A percentile compares a stretch with the other conserved stretches of the same genome.
These are phyloP conservation scores for Podarcis lilfordi DNA, from an alignment of 2,797 vertebrate genomes.

Conservation along the genomic window DNA sequence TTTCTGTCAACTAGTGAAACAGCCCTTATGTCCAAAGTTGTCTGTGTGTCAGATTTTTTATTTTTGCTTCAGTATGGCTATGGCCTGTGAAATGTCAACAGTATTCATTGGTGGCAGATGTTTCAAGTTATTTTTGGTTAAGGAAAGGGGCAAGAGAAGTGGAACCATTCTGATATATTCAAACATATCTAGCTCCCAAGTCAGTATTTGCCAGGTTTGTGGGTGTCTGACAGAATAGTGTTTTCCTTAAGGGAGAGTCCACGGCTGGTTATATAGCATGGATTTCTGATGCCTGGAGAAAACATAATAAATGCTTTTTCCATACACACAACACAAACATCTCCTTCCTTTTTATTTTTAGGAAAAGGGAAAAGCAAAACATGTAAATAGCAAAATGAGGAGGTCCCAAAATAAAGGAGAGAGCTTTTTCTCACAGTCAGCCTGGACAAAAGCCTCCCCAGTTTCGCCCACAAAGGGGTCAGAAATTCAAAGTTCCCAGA, in stretches of 20 bases:
- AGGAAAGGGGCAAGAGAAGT: background rate
- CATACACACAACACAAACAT: background rate
- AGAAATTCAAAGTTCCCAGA: constrained; percentile 13
- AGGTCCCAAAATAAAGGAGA: background rate
- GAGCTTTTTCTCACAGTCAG: constrained; percentile 21
- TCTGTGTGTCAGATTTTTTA: background rate
- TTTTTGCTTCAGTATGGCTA: background rate
- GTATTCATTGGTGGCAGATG: background rate
- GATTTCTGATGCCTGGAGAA: background rate
- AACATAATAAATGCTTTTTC: constrained; percentile 6
- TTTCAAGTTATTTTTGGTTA: background rate
- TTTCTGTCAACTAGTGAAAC: constrained; percentile 13
- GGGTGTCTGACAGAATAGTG: constrained; percentile 7
- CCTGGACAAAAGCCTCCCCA: background rate
- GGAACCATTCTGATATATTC: background rate
- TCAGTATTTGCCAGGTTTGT: background rate
- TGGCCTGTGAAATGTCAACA: background rate
- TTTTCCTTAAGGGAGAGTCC: constrained; percentile 40
- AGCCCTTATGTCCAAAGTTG: background rate
- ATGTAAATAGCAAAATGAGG: constrained; percentile 38
- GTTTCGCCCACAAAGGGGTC: constrained; percentile 12
- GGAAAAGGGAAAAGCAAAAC: constrained; percentile 17
- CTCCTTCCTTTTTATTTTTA: constrained; percentile 44
- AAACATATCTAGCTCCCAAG: background rate
- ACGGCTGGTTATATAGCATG: background rate